Conservation (phyloP, 2,113 vertebrate species). For the Mungos mungo region DNA sequence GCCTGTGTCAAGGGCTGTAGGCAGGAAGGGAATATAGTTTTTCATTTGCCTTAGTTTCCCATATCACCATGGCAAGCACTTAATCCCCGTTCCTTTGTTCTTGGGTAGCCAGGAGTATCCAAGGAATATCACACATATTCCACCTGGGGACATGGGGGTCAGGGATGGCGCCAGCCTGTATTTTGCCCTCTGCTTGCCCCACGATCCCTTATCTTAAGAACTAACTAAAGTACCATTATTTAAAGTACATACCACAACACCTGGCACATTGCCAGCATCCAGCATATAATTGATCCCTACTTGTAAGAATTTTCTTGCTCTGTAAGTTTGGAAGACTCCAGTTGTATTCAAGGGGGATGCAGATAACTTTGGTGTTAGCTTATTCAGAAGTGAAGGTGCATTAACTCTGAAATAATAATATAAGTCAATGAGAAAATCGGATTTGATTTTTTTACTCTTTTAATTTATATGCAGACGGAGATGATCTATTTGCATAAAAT, state of each 20-base stretch:
- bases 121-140: no score
- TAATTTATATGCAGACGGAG: neutral
- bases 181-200: no score
- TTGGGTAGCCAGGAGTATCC: no score
- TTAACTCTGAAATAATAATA: neutral
- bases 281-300: neutral
- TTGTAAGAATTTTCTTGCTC: neutral
- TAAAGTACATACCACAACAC: neutral
- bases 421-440: neutral
- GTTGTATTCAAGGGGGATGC: neutral
- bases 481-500: neutral
- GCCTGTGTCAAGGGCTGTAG: no score
- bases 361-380: neutral
- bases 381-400: neutral
- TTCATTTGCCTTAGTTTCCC: no score
- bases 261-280: neutral
- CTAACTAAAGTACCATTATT: neutral
- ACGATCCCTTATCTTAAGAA: no score
- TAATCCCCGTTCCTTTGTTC: no score
- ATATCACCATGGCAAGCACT: no score
- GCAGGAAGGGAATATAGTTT: no score
- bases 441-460: neutral
- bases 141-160: fast-evolving
- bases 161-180: no score
- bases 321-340: neutral